Evolutionary conservation across 2,113 vertebrate genomes (phyloP), one percentile per base, ranked within the genome.

Genomic region (Chaetorhynchus papuensis): DNA sequence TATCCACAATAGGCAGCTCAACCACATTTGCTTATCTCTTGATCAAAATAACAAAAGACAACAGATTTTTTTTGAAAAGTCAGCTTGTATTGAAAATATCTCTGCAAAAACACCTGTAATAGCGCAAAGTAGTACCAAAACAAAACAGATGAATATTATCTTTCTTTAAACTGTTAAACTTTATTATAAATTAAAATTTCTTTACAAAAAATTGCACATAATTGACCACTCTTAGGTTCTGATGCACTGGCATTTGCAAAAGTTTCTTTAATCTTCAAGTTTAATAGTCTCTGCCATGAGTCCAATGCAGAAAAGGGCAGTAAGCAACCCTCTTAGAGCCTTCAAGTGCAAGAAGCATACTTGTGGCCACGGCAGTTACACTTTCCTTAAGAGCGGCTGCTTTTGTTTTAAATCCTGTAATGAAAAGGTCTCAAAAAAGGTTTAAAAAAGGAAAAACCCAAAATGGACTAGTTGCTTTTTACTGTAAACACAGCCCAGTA

Each of bases 121-220:
- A 97, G 98, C 95, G 97, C 98, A 98, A 83, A 96, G 97, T 89
- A 97, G 93, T 94, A 98, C 80, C 93, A 95, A 97, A 96, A 98
- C 97, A 98, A 98, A 98, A 90, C 96, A 98, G 96, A 97, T 97
- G 98, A 97, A 96, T 97, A 97, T 92, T 91, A 95, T 86, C 86
- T 96, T 97, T 98, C 98, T 98, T 98, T 98, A 98, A 98, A 98
- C 96, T 98, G 98, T 98, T 99, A 98, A 98, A 98, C 98, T 99
- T 98, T 98, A 98, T 99, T 98, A 98, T 98, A 98, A 98, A 98
- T 98, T 98, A 98, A 98, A 98, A 97, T 98, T 97, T 98, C 98
- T 98, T 98, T 98, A 98, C 98, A 98, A 98, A 99, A 98, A 98
- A 99, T 99, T 99, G 98, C 98, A 99, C 98, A 99, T 98, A 97